Conservation (phyloP, 2,113 vertebrate genomes). For the Microcebus jonahi region DNA sequence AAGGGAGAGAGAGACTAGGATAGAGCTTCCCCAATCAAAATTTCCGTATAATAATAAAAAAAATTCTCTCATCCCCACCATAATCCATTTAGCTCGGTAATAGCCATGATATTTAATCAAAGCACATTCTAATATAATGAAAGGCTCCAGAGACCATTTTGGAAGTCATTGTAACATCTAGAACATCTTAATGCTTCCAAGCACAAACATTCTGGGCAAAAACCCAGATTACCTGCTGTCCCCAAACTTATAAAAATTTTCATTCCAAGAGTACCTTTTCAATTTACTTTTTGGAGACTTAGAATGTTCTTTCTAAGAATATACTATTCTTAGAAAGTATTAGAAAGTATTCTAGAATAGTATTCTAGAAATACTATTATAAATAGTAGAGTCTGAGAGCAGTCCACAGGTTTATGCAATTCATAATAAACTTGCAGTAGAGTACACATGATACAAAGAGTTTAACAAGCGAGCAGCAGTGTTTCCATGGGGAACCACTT, state of each 20-base stretch:
- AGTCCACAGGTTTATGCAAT: not conserved
- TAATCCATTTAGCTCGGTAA: not conserved
- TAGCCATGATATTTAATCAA: not conserved
- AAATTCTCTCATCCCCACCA: not conserved
- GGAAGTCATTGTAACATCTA: not conserved
- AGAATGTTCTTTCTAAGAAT: not conserved
- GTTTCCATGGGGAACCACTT: not conserved
- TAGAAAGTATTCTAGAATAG: no score
- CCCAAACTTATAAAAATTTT: slow-evolving; percentile 33
- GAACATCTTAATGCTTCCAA: not conserved
- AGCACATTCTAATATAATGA: not conserved
- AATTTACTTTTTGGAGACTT: not conserved
- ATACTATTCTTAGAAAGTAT: no score
- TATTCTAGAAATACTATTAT: not conserved
- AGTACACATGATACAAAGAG: not conserved
- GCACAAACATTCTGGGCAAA: not conserved
- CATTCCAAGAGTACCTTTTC: slow-evolving; percentile 4
- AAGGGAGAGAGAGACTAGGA: not conserved
- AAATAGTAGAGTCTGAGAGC: not conserved
- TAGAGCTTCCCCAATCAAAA: not conserved
- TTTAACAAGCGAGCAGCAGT: not conserved
- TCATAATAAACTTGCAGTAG: not conserved
- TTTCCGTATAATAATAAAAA: not conserved
- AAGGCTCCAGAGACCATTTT: not conserved
- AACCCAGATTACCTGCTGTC: not conserved